A percentile compares a stretch with the other conserved stretches of the same genome.
Evolutionary conservation across 2,888 invertebrate genomes (phyloP).

Genomic region (Maniola hyperantus): DNA sequence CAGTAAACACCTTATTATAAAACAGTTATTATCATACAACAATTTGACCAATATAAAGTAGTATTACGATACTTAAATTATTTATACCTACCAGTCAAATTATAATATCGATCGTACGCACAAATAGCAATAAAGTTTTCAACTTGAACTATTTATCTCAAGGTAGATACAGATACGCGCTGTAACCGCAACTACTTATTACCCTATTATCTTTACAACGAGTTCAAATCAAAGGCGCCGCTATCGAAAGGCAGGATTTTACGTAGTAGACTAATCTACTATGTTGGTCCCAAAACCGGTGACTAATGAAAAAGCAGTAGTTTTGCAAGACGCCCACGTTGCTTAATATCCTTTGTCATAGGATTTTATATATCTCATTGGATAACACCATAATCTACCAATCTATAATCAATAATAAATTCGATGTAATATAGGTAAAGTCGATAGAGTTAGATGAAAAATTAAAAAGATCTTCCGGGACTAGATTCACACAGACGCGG

Average conservation of each 20-base stretch:
- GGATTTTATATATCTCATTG: too few relatives aligned
- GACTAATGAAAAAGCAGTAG: slow-evolving; percentile 38
- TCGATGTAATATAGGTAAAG: too few relatives aligned
- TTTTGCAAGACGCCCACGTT: slow-evolving; percentile 37
- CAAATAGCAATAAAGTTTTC: slow-evolving; percentile 13
- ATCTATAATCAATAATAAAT: too few relatives aligned
- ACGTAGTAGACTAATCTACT: not conserved
- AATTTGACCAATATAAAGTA: slow-evolving; percentile 13
- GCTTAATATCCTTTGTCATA: slow-evolving; percentile 27
- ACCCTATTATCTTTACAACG: slow-evolving; percentile 30
- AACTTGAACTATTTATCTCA: slow-evolving; percentile 17
- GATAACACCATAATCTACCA: too few relatives aligned
- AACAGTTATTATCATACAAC: slow-evolving; percentile 6
- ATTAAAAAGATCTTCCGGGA: too few relatives aligned
- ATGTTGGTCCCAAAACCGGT: slow-evolving; percentile 21
- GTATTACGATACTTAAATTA: not conserved
- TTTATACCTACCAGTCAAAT: slow-evolving; percentile 9
- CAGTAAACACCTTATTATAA: slow-evolving; percentile 6
- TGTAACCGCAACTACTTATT: slow-evolving; percentile 32
- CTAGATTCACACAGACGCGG: too few relatives aligned
- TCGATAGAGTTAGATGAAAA: too few relatives aligned
- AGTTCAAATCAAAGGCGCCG: slow-evolving; percentile 33
- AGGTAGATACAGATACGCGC: slow-evolving; percentile 10
- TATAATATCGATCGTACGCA: not conserved
- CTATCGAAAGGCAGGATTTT: slow-evolving; percentile 22